phyloP scores from a whole-genome alignment of 35 echinoderm and acorn worm genomes.

The Ophiothrix spiculata region DNA sequence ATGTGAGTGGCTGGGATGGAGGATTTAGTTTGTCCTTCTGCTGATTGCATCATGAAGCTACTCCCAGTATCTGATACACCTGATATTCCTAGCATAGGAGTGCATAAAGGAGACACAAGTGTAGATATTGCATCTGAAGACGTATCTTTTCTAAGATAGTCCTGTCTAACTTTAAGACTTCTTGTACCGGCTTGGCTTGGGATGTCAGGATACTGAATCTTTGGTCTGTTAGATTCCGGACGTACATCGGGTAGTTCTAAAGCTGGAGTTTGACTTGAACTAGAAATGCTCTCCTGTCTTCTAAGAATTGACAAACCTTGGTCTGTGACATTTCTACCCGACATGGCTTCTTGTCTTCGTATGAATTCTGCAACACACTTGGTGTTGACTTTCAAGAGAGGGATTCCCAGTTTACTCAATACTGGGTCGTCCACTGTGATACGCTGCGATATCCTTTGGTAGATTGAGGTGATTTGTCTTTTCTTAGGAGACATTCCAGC shows the following conservation, averaged over 20 bases:
- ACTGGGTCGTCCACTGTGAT: constrained; percentile 33
- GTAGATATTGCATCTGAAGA: neutral
- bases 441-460: constrained; percentile 26
- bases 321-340: constrained; percentile 40
- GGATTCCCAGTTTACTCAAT: constrained; percentile 42
- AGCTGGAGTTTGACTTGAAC: neutral
- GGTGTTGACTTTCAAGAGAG: constrained; percentile 30
- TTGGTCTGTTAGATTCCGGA: neutral
- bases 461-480: constrained; percentile 20
- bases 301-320: constrained; percentile 20
- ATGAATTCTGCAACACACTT: constrained; percentile 49
- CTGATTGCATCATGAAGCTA: neutral
- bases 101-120: neutral
- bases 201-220: constrained; percentile 39
- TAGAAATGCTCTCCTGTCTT: constrained; percentile 22
- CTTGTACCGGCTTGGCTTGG: constrained; percentile 34
- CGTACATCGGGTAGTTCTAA: constrained; percentile 25
- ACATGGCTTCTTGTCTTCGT: constrained; percentile 17
- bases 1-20: neutral
- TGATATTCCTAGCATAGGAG: neutral
- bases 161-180: constrained; percentile 14
- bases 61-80: too few relatives aligned
- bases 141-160: neutral
- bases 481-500: constrained; percentile 22
- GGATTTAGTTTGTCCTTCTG: neutral